These are phyloP conservation scores for Pelagia noctiluca DNA, from an alignment of 30 jellyfish, hydroid and myxozoan species.

Conservation along the genomic window DNA sequence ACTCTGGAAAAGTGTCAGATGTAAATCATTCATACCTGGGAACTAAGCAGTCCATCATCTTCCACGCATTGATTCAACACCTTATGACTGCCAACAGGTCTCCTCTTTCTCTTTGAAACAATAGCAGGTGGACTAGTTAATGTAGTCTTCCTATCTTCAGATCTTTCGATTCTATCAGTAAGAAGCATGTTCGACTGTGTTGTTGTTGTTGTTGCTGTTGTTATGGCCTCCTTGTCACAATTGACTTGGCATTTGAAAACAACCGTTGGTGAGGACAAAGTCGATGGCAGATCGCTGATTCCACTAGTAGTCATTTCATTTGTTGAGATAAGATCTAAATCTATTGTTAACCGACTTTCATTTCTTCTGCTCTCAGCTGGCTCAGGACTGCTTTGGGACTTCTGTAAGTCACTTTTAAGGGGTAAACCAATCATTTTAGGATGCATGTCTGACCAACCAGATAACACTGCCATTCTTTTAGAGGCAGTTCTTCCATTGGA, in stretches of 20 bases:
- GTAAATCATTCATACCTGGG: not conserved
- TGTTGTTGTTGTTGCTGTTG: not conserved
- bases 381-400: not conserved
- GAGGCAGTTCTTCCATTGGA: not conserved
- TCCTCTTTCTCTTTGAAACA: not conserved
- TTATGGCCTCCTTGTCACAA: not conserved
- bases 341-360: too few species aligned
- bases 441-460: too few species aligned
- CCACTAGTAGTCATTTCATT: not conserved
- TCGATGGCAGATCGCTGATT: not conserved
- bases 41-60: not conserved
- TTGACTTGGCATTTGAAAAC: not conserved
- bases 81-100: not conserved
- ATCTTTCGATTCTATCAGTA: not conserved
- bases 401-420: not conserved
- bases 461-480: not conserved
- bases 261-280: not conserved
- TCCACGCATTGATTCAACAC: not conserved
- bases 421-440: too few species aligned
- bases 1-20: not conserved
- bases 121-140: not conserved
- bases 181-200: not conserved
- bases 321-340: not conserved
- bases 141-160: not conserved
- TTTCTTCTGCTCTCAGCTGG: not conserved